Evolutionary conservation across 2,888 invertebrate species (phyloP), one percentile per base, ranked within the genome.

Genomic region (Brachylomia viminalis): DNA sequence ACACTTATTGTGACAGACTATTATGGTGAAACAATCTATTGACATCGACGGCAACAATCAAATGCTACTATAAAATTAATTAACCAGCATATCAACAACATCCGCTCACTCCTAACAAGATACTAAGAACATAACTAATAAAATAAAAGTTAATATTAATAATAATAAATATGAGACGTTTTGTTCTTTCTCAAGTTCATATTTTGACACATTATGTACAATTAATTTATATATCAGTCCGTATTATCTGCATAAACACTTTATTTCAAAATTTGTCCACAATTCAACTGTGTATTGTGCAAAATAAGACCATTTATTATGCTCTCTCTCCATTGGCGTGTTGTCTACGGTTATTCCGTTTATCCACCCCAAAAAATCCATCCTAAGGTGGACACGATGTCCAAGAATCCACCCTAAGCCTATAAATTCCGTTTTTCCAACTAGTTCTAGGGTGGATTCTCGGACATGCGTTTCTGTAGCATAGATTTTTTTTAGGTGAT

Each of bases 131-230:
- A 82, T 83, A 84, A 87, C 78, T 77, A 85, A 82, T 90, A 91
- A 91, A 92, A 91, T 91, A 91, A 90, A 90, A 88, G 83, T 86
- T 89, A 90, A 83, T 91, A 91, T 86, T 89, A 90, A 86, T 92
- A 92, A 91, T 92, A 95, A 95, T 95, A 95, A 95, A 95, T 95
- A 95, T 94, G 94, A 95, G 95, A 95, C 92, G 83, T 90, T 91
- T 95, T 95, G 95, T 95, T 95, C 94, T 90, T 94, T 94, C 92
- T 93, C 93, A 93, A 94, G 93, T 93, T 93, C 91, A 92, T 93
- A 80, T 88, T 88, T 92, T 92, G 92, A 93, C 92, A 92, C 89
- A 88, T 88, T 95, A 95, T 95, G 90, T 95, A 95, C 95, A 95
- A 92, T 93, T 88, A 88, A 87, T 91, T 90, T 92, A 89, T 84